These are phyloP conservation scores for Ceramica pisi DNA, from an alignment of 2,888 invertebrate species.

Conservation along the genomic window DNA sequence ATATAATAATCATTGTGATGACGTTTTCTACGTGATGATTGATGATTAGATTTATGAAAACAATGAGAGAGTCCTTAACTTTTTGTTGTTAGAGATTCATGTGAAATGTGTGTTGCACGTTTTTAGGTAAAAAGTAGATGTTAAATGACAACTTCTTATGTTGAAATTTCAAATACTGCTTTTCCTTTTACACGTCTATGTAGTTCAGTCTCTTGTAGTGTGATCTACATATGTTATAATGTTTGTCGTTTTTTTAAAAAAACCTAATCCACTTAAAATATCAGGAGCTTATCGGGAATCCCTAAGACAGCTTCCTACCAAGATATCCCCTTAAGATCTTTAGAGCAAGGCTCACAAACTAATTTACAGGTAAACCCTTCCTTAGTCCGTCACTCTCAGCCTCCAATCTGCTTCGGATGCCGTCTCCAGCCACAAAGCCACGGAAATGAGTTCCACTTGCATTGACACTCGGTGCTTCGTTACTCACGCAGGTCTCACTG, in stretches of 20 bases:
- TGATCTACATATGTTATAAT: background rate
- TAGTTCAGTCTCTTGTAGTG: background rate
- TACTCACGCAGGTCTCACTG: conserved; percentile 28
- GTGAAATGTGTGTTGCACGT: background rate
- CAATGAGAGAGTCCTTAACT: background rate
- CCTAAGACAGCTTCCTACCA: background rate
- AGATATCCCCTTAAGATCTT: background rate
- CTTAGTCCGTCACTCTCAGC: conserved; percentile 4
- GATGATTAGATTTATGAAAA: background rate
- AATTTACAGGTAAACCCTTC: background rate
- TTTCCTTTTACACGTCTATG: background rate
- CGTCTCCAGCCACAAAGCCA: conserved; percentile 35
- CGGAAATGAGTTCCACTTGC: conserved; percentile 63
- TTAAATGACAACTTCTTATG: background rate
- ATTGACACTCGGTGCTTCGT: conserved; percentile 29
- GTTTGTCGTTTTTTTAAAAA: background rate
- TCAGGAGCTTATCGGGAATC: background rate
- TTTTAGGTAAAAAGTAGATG: background rate
- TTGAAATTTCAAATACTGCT: background rate
- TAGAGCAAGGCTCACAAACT: background rate
- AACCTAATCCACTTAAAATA: background rate
- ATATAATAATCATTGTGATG: conserved; percentile 38
- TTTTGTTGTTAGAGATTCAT: background rate
- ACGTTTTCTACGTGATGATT: conserved; percentile 17
- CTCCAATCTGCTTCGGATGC: conserved; percentile 18